These are phyloP conservation scores for Drosophila nigricruria DNA, from an alignment of 2,888 invertebrate species.

Conservation along the genomic window DNA sequence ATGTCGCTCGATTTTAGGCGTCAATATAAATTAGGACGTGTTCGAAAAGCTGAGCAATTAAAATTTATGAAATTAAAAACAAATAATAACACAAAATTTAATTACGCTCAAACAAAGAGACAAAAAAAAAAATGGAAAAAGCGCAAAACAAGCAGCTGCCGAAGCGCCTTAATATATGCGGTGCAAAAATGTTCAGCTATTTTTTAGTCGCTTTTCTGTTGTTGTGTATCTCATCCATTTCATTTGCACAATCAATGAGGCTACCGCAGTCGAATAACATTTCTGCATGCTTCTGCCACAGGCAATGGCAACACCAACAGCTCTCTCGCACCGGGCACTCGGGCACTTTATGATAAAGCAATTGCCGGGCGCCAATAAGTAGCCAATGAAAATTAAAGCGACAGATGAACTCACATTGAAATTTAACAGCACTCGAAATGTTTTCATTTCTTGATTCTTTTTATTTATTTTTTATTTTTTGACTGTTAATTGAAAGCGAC, in stretches of 20 bases:
- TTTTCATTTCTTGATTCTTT: not conserved
- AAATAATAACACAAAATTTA: slow-evolving; percentile 63
- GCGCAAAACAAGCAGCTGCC: slow-evolving; percentile 1
- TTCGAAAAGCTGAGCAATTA: slow-evolving; percentile 42
- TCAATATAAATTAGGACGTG: slow-evolving; percentile 14
- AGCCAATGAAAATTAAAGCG: slow-evolving; percentile 51
- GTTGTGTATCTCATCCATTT: slow-evolving; percentile 29
- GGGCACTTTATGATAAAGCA: slow-evolving; percentile 42
- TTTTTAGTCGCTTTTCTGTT: slow-evolving; percentile 10
- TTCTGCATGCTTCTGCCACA: slow-evolving; percentile 26
- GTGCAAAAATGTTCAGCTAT: slow-evolving; percentile 26
- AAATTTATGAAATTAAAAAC: slow-evolving; percentile 70
- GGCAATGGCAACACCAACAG: not conserved
- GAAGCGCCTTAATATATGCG: slow-evolving; percentile 13
- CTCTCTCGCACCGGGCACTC: too few relatives aligned
- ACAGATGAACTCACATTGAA: slow-evolving; percentile 42
- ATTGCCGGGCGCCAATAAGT: slow-evolving; percentile 45
- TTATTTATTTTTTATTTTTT: too few relatives aligned
- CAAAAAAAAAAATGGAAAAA: not conserved
- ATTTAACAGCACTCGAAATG: slow-evolving; percentile 14
- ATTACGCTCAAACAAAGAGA: slow-evolving; percentile 41
- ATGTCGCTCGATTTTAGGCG: not conserved
- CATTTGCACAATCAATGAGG: slow-evolving; percentile 64
- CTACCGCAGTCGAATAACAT: slow-evolving; percentile 59
- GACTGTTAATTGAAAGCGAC: slow-evolving; percentile 9